Base-by-base conservation (phyloP, 2,113 vertebrate genomes). In the Cromileptes altivelis region DNA sequence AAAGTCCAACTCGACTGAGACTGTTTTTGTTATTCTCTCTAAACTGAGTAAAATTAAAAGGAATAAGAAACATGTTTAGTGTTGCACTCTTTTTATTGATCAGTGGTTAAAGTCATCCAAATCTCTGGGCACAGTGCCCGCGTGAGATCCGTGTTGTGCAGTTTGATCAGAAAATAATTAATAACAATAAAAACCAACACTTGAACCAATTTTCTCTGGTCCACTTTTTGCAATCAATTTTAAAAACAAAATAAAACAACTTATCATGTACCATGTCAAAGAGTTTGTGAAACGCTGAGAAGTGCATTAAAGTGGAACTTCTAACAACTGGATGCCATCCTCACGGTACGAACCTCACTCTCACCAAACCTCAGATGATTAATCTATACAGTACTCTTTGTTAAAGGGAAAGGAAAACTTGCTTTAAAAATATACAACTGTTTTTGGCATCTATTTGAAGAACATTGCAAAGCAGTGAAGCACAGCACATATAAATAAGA, bases 51-150 rank as follows among this genome's bases (percentile, higher is more conserved):
- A 69, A 70, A 80, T 87, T 80, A 77, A 70, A 90, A 93, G 45
- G 60, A 90, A 93, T 71, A 82, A 83, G 57, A 85, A 92, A 85
- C 85, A 60, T 88, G n/a, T 81, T 93, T 92, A 85, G 88, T 94
- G 95, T 94, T 91, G 93, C 93, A 94, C 93, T 92, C 87, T 47
- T 90, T 96, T 96, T 96, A 96, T 96, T 93, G 90, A 95, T 96
- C 95, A 96, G 95, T 96, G 96, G 95, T 96, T 96, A 95, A 87
- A 87, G 75, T 94, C 89, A 91, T 92, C 76, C 85, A 94, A 87
- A 92, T 85, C 92, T 94, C 87, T 25, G 85, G 89, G 89, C 81
- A 73, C 91, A 89, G 61, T n/a, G 80, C 83, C 82, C 60, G 17
- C 75, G 19, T 56, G 85, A 94, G 94, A 95, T 92, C 58, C 0